Evolutionary conservation across 2,797 vertebrate species (phyloP), one percentile per base, ranked within the genome.

Genomic region (Brachyalestes nurse): DNA sequence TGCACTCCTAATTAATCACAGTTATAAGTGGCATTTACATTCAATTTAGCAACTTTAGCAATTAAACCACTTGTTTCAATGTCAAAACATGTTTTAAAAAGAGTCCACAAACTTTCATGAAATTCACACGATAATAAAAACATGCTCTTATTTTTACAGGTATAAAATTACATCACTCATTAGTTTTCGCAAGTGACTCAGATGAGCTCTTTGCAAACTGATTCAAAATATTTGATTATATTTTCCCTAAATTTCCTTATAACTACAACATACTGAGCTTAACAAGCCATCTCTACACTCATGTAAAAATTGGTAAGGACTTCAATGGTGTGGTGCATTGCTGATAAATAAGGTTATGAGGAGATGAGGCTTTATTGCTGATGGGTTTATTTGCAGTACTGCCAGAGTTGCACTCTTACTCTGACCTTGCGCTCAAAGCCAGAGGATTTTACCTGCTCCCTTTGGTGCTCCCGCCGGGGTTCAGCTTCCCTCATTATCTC

Each of bases 401-500:
- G 87, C 84, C 85, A 87, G 79, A 79, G 75, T 6, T 47, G 66
- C 79, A 81, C 76, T 86, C 84, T 82, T 77, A 28, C 82, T 49
- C 84, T 85, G 83, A 86, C 88, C 84, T 89, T 86, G 78, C 69
- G 69, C 69, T 84, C 69, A 84, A 84, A 83, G 58, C 78, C 69
- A 53, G 80, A 87, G 64, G 72, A 88, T 72, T 81, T 47, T 61
- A 80, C 67, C 64, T 77, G 45, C 74, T 83, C 84, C 79, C 83
- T 82, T 66, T 78, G 75, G 76, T 47, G 81, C 72, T 86, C 83
- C 86, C 83, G 71, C 49, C 19, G 81, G 87, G 84, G 65, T 70
- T 79, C 77, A 72, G 61, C 69, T 84, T 78, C 66, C 82, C 83
- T 89, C 88, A 92, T 91, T 88, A 90, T 86, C 82, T 87, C 84